phyloP scores from a whole-genome alignment of 2,888 invertebrate genomes.

The Drosophila prolongata region DNA sequence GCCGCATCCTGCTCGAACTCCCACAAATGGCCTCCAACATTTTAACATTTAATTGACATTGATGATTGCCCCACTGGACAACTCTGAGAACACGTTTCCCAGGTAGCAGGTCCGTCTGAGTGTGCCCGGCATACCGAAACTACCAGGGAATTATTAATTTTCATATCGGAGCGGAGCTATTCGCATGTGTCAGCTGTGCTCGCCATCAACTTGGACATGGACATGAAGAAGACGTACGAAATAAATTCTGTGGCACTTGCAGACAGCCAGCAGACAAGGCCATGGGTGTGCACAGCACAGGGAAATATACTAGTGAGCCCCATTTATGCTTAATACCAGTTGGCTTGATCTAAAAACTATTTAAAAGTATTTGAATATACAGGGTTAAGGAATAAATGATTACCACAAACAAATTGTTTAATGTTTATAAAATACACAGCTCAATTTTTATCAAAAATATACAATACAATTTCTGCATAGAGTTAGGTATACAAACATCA shows the following conservation, averaged over 20 bases:
- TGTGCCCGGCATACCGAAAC: slow-evolving; percentile 58
- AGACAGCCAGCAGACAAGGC: slow-evolving; percentile 63
- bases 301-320: slow-evolving; percentile 20
- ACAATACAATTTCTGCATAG: too few relatives aligned
- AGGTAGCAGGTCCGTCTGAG: slow-evolving; percentile 23
- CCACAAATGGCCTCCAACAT: slow-evolving; percentile 60
- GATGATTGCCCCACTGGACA: slow-evolving; percentile 69
- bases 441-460: too few relatives aligned
- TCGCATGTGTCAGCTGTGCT: slow-evolving; percentile 51
- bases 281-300: slow-evolving; percentile 26
- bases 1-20: slow-evolving; percentile 63
- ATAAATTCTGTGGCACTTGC: slow-evolving; percentile 76
- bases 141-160: slow-evolving; percentile 68
- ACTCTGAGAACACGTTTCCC: slow-evolving; percentile 61
- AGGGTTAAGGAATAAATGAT: too few relatives aligned
- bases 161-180: slow-evolving; percentile 61
- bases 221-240: slow-evolving; percentile 76
- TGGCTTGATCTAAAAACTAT: neutral
- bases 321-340: too few relatives aligned
- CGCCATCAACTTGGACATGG: slow-evolving; percentile 48
- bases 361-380: too few relatives aligned
- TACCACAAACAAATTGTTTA: too few relatives aligned
- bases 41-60: slow-evolving; percentile 80
- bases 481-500: too few relatives aligned
- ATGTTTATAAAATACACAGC: too few relatives aligned